Base-by-base conservation (phyloP, 1,140 invertebrate genomes). In the Drosophila subpulchrella region DNA sequence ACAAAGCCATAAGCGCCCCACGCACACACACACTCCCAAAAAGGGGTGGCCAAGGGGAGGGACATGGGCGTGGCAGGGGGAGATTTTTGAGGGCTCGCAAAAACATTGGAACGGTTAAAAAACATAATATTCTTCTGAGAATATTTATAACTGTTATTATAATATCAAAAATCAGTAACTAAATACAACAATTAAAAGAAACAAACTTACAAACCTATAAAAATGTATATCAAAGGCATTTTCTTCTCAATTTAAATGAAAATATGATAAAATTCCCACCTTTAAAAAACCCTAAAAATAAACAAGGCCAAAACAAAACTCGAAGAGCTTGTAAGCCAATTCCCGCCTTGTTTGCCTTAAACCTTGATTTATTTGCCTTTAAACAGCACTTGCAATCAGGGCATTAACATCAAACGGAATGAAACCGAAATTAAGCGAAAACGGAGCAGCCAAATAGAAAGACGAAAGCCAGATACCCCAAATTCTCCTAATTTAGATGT, bases 401-500 rank as follows among this genome's bases (percentile, higher is more conserved):
- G n/a, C 42, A n/a, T 57, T 32, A 58, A 71, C 67, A 71, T 71
- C 68, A 71, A 71, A 71, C 44, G 36, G 36, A 71, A 71, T 71
- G 38, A 71, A 58, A 70, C 13, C 17, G 17, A 70, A 56, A 68
- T 67, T 67, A 39, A 17, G 34, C 15, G 34, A 39, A 20, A 38
- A 27, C 15, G 15, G 38, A 48, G 58, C 63, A 50, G 32, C 61
- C 32, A n/a, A 36, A 30, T 10, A 32, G 20, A 54, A 36, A 50
- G 13, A 27, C 8, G 3, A 13, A 30, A 30, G n/a, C 10, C 8
- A 2, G 15, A 17, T 44, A 7, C 6, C 13, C 27, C 32, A 15
- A 34, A 48, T n/a, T 53, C 72, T 79, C 55, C 75, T 86, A 86
- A 86, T 88, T 88, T 88, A 77, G 84, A 80, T 88, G 83, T 88